phyloP scores from a whole-genome alignment of 2,888 invertebrate genomes.

The Drosophila recens region DNA sequence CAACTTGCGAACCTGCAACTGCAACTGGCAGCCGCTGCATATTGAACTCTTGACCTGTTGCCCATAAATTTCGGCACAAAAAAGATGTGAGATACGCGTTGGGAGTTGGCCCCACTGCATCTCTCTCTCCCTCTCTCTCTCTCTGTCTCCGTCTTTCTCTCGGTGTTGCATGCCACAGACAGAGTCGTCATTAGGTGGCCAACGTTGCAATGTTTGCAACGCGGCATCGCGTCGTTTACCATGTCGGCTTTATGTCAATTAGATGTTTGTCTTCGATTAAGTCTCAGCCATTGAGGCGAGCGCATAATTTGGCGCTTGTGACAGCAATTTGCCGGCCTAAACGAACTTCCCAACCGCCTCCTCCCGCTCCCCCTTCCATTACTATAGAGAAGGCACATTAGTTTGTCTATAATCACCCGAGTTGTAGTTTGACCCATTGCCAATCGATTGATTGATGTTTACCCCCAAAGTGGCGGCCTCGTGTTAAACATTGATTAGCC shows the following conservation, averaged over 20 bases:
- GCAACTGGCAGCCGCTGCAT: slow-evolving; percentile 39
- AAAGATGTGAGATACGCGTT: slow-evolving; percentile 71
- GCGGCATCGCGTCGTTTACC: slow-evolving; percentile 58
- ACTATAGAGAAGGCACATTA: not conserved
- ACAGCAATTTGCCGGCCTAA: slow-evolving; percentile 69
- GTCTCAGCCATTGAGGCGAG: slow-evolving; percentile 53
- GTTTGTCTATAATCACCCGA: slow-evolving; percentile 27
- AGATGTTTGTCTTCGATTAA: slow-evolving; percentile 77
- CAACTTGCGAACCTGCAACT: slow-evolving; percentile 27
- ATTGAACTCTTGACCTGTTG: slow-evolving; percentile 74
- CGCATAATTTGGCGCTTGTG: slow-evolving; percentile 74
- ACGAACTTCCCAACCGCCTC: slow-evolving; percentile 4
- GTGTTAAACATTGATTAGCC: slow-evolving; percentile 73
- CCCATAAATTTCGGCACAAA: slow-evolving; percentile 71
- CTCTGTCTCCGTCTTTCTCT: slow-evolving; percentile 3
- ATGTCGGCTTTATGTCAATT: slow-evolving; percentile 79
- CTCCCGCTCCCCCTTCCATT: not conserved
- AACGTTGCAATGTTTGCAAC: slow-evolving; percentile 16
- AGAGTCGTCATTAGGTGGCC: slow-evolving; percentile 56
- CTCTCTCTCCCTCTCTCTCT: slow-evolving; percentile 8
- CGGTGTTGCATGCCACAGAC: slow-evolving; percentile 21
- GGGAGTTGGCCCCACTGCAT: slow-evolving; percentile 27
- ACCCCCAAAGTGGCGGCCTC: slow-evolving; percentile 40
- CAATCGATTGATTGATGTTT: slow-evolving; percentile 63
- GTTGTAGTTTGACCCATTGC: slow-evolving; percentile 31